Conservation (phyloP, 2,888 invertebrate genomes). For the Augochlorella aurata region DNA sequence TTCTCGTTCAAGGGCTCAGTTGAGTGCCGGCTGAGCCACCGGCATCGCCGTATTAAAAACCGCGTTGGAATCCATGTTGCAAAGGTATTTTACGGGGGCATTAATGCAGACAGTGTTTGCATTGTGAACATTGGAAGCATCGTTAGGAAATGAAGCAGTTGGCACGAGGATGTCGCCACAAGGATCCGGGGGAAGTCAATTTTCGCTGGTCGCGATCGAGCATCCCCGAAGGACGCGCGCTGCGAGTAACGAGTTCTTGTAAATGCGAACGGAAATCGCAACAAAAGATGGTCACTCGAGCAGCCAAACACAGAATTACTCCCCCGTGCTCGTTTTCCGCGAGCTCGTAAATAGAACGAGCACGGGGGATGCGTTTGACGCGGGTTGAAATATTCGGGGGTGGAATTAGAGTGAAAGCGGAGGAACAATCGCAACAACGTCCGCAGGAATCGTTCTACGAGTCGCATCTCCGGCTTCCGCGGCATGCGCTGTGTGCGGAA, state of each 20-base stretch:
- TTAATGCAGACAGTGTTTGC: no score
- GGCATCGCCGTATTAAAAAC: neutral
- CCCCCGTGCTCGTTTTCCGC: conserved; percentile 10
- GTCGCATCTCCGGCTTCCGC: neutral
- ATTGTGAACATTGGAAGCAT: neutral
- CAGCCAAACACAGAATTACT: conserved; percentile 18
- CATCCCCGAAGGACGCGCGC: neutral
- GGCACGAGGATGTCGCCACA: neutral
- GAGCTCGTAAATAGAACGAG: conserved; percentile 30
- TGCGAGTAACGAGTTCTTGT: conserved; percentile 7
- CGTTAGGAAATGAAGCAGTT: neutral
- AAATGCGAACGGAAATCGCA: conserved; percentile 7
- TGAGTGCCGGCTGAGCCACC: neutral
- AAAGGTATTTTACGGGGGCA: neutral
- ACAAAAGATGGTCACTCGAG: conserved; percentile 1
- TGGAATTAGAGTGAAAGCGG: conserved; percentile 1
- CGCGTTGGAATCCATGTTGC: neutral
- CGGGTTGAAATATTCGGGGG: conserved; percentile 3
- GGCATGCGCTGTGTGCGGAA: neutral
- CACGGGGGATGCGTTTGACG: conserved; percentile 23
- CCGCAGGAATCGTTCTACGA: neutral
- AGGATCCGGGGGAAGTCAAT: neutral
- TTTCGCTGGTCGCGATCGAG: neutral
- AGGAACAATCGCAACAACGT: conserved; percentile 8
- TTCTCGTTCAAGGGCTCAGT: neutral